A percentile compares a stretch with the other conserved stretches of the same genome.
These are phyloP conservation scores for Phalloptychus januarius DNA, from an alignment of 2,797 vertebrate species.

Conservation along the genomic window DNA sequence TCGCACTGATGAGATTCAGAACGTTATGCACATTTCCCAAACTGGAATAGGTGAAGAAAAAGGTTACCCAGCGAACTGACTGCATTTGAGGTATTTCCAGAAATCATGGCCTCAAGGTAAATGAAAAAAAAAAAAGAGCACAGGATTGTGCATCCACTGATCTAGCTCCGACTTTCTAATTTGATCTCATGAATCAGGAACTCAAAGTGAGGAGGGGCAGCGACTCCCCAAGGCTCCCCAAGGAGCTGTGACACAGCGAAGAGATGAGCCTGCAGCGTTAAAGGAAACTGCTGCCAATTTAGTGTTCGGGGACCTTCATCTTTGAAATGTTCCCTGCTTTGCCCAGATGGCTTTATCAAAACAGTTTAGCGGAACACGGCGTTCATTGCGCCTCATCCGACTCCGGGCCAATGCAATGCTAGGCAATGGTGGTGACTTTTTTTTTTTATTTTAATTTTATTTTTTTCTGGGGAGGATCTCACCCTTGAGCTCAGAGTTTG, in stretches of 20 bases:
- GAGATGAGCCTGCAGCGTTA: slow-evolving; percentile 58
- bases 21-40: neutral
- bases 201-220: slow-evolving; percentile 62
- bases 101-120: slow-evolving; percentile 32
- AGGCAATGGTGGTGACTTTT: slow-evolving; percentile 22
- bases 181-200: slow-evolving; percentile 75
- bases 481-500: slow-evolving; percentile 49
- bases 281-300: slow-evolving; percentile 66
- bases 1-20: neutral
- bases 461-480: slow-evolving; percentile 29
- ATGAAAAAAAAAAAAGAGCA: slow-evolving; percentile 37
- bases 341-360: slow-evolving; percentile 72
- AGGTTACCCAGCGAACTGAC: slow-evolving; percentile 24
- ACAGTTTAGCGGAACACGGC: slow-evolving; percentile 53
- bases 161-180: slow-evolving; percentile 71
- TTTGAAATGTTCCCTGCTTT: slow-evolving; percentile 58
- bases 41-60: slow-evolving; percentile 7
- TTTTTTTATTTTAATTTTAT: neutral
- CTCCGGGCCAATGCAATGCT: slow-evolving; percentile 40
- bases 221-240: slow-evolving; percentile 65
- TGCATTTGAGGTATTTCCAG: slow-evolving; percentile 17
- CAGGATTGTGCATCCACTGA: slow-evolving; percentile 56
- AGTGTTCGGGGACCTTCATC: slow-evolving; percentile 57
- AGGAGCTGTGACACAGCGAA: slow-evolving; percentile 55
- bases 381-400: slow-evolving; percentile 63